These are phyloP conservation scores for Bombus pyrosoma DNA, from an alignment of 1,140 invertebrate genomes.

Conservation along the genomic window DNA sequence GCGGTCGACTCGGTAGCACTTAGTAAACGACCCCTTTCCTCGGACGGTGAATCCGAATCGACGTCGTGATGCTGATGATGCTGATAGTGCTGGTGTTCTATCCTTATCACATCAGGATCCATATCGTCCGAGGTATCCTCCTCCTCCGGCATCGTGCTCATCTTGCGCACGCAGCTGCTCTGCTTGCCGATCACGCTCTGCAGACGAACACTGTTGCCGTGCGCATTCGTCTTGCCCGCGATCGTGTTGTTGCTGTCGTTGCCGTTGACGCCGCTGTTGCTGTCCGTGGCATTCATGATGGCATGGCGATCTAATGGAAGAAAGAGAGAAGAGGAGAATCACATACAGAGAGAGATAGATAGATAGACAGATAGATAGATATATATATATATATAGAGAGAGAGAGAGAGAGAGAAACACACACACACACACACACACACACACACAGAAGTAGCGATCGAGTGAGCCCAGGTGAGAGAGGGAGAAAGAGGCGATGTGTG, in stretches of 20 bases:
- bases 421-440: neutral
- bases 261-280: conserved; percentile 41
- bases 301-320: conserved; percentile 55
- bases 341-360: neutral
- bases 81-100: conserved; percentile 45
- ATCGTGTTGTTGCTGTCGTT: conserved; percentile 40
- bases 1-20: conserved; percentile 38
- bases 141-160: conserved; percentile 78
- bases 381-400: too few relatives aligned
- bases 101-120: conserved; percentile 65
- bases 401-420: neutral
- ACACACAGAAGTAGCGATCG: neutral
- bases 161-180: conserved; percentile 68
- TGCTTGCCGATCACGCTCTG: conserved; percentile 53
- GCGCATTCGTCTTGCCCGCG: conserved; percentile 20
- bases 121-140: conserved; percentile 74
- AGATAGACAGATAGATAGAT: neutral
- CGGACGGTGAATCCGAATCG: conserved; percentile 70
- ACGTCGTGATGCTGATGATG: conserved; percentile 57
- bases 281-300: conserved; percentile 60
- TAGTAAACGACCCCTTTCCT: conserved; percentile 71
- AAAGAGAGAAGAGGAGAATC: conserved; percentile 10
- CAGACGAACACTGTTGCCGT: conserved; percentile 35
- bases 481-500: neutral
- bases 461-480: neutral